Conservation (phyloP, 2,113 vertebrate species). For the Orycteropus afer region DNA sequence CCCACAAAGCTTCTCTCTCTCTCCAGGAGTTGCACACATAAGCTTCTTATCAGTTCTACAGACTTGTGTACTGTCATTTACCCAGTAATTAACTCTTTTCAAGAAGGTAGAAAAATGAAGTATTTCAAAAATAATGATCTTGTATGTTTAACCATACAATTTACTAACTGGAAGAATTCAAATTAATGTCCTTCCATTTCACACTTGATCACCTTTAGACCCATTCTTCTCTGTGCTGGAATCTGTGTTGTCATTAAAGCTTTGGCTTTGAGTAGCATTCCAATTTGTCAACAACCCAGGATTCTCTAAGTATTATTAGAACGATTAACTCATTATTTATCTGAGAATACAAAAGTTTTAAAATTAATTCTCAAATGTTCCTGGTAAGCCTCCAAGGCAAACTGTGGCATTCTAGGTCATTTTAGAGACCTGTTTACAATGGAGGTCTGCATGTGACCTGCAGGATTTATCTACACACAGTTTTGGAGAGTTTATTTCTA, state of each 20-base stretch:
- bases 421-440: neutral
- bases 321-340: neutral
- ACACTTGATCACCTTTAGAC: neutral
- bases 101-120: neutral
- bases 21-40: too few relatives aligned
- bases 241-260: neutral
- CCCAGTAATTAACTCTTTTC: neutral
- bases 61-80: neutral
- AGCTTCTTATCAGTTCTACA: neutral
- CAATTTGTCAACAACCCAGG: neutral
- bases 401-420: neutral
- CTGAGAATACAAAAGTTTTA: neutral
- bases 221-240: neutral
- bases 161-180: neutral
- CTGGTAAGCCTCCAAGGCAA: neutral
- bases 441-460: neutral
- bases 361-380: neutral
- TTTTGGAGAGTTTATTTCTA: slow-evolving; percentile 42
- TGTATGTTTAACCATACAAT: neutral
- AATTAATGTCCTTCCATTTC: neutral
- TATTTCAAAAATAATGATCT: neutral
- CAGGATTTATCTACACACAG: neutral
- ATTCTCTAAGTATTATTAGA: slow-evolving; percentile 13
- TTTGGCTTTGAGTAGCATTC: neutral
- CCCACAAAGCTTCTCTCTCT: neutral